These are phyloP conservation scores for Idris sp. DNA, from an alignment of 1,140 invertebrate genomes.

Conservation along the genomic window DNA sequence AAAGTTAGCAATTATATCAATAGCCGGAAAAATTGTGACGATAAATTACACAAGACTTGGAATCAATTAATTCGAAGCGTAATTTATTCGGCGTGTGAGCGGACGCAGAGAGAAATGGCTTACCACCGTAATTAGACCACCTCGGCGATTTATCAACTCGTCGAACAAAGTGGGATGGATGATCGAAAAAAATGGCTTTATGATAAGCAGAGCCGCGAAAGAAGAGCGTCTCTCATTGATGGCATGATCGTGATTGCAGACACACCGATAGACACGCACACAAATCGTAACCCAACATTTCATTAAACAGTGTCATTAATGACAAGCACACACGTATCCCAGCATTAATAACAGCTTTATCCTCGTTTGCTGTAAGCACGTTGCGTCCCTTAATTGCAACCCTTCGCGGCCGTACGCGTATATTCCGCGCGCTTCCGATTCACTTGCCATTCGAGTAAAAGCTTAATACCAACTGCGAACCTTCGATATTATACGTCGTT, in stretches of 20 bases:
- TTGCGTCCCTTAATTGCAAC: slow-evolving; percentile 48
- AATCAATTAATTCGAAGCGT: slow-evolving; percentile 20
- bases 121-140: slow-evolving; percentile 48
- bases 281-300: slow-evolving; percentile 39
- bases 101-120: slow-evolving; percentile 6
- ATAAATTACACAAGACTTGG: slow-evolving; percentile 9
- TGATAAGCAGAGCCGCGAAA: slow-evolving; percentile 13
- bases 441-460: slow-evolving; percentile 19
- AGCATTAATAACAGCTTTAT: slow-evolving; percentile 59
- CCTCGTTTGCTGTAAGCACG: slow-evolving; percentile 52
- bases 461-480: slow-evolving; percentile 37
- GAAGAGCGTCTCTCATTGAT: neutral
- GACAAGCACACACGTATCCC: slow-evolving; percentile 29
- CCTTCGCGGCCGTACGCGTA: slow-evolving; percentile 17
- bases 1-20: slow-evolving; percentile 9
- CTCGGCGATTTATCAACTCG: slow-evolving; percentile 32
- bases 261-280: slow-evolving; percentile 19
- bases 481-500: slow-evolving; percentile 52
- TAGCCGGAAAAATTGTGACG: slow-evolving; percentile 12
- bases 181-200: slow-evolving; percentile 21
- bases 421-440: slow-evolving; percentile 30
- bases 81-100: slow-evolving; percentile 10
- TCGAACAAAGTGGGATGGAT: slow-evolving; percentile 10
- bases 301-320: slow-evolving; percentile 54
- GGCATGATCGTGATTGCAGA: slow-evolving; percentile 40